A percentile compares a stretch with the other conserved stretches of the same genome.
Conservation (phyloP, 2,113 vertebrate genomes). For the Promerops cafer region DNA sequence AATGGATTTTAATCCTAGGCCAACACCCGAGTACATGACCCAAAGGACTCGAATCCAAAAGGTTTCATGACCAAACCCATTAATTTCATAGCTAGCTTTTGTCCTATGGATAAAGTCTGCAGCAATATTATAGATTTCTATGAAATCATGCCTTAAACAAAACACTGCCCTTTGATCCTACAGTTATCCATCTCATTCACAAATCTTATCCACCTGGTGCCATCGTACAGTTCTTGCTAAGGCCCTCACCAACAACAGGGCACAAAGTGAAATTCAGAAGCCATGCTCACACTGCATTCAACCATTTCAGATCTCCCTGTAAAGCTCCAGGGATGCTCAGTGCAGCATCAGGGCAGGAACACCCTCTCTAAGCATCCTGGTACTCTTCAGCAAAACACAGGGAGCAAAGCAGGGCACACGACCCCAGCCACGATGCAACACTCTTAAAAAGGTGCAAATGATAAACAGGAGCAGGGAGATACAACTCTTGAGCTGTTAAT, state of each 20-base stretch:
- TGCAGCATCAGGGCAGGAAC: neutral
- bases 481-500: neutral
- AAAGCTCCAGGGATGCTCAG: neutral
- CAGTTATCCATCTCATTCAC: neutral
- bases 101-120: neutral
- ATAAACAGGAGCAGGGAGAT: neutral
- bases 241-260: neutral
- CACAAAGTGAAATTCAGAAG: neutral
- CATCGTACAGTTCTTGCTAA: neutral
- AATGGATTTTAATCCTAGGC: neutral
- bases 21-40: neutral
- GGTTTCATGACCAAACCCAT: neutral
- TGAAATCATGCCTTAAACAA: neutral
- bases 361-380: neutral
- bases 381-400: neutral
- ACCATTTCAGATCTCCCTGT: neutral
- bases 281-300: neutral
- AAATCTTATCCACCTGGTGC: neutral
- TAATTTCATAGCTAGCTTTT: neutral
- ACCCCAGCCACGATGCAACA: neutral
- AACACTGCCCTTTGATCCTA: neutral
- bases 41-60: neutral
- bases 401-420: neutral
- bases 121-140: neutral
- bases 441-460: neutral